These are phyloP conservation scores for Echinops telfairi DNA, from an alignment of 2,113 vertebrate genomes.

Conservation along the genomic window DNA sequence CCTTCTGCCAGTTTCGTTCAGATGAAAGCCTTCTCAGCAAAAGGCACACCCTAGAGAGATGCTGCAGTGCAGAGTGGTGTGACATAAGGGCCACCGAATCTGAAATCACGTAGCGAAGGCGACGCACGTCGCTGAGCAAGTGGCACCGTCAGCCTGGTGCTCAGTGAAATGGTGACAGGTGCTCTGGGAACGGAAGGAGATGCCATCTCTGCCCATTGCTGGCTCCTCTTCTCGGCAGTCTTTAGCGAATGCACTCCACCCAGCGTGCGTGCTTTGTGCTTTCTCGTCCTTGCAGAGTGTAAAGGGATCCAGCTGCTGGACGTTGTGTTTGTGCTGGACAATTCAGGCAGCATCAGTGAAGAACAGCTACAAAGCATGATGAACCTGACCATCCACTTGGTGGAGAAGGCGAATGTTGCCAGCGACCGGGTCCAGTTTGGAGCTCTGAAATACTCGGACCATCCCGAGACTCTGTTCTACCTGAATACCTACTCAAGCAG, in stretches of 20 bases:
- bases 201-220: neutral
- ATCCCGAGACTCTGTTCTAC: constrained; percentile 75
- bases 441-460: constrained; percentile 80
- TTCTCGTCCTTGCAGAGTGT: constrained; percentile 80
- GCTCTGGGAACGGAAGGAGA: neutral
- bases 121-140: neutral
- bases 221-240: neutral
- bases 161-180: neutral
- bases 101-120: neutral
- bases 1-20: neutral
- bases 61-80: neutral
- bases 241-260: too few relatives aligned
- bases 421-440: constrained; percentile 83
- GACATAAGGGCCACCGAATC: fast-evolving
- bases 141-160: neutral
- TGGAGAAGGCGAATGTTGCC: constrained; percentile 82
- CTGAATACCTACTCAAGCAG: constrained; percentile 68
- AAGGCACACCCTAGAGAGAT: neutral
- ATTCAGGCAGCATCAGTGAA: constrained; percentile 73
- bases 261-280: neutral
- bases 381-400: constrained; percentile 80
- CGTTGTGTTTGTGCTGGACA: constrained; percentile 86
- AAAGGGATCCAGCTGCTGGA: constrained; percentile 81
- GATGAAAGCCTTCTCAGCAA: constrained; percentile 2
- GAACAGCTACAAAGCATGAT: constrained; percentile 78